A percentile compares a stretch with the other conserved stretches of the same genome.
These are phyloP conservation scores for Xanthorhoe spadicearia DNA, from an alignment of 2,888 invertebrate genomes.

Conservation along the genomic window DNA sequence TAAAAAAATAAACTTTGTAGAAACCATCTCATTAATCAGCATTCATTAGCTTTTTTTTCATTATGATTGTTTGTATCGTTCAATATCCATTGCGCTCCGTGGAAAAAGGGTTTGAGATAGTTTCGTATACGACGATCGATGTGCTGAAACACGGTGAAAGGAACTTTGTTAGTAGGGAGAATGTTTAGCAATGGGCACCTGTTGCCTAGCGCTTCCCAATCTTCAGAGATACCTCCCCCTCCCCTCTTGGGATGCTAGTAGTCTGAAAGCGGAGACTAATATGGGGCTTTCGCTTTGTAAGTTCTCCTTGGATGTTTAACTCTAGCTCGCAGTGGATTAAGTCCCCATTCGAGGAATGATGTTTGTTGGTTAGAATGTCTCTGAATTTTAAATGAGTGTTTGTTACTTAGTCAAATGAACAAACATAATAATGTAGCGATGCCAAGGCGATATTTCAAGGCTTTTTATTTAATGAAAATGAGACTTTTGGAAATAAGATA, in stretches of 20 bases:
- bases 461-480: conserved; percentile 15
- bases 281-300: conserved; percentile 57
- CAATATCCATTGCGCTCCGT: conserved; percentile 25
- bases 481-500: conserved; percentile 1
- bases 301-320: conserved; percentile 50
- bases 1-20: conserved; percentile 34
- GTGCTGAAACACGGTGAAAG: conserved; percentile 18
- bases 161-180: conserved; percentile 33
- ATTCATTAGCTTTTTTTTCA: conserved; percentile 44
- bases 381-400: conserved; percentile 15
- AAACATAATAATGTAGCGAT: conserved; percentile 13
- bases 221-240: conserved; percentile 21
- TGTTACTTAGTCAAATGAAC: conserved; percentile 21
- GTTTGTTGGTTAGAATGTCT: conserved; percentile 13
- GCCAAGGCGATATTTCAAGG: neutral
- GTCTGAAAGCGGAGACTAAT: conserved; percentile 54
- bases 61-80: conserved; percentile 13
- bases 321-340: conserved; percentile 35
- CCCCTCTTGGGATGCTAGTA: conserved; percentile 32
- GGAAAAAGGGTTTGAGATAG: neutral
- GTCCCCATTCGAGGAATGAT: conserved; percentile 16
- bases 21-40: conserved; percentile 48
- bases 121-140: conserved; percentile 22
- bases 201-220: conserved; percentile 54
- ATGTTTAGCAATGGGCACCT: conserved; percentile 60